Base-by-base conservation (phyloP, 2,797 vertebrate genomes). In the Enteromius anoplus region DNA sequence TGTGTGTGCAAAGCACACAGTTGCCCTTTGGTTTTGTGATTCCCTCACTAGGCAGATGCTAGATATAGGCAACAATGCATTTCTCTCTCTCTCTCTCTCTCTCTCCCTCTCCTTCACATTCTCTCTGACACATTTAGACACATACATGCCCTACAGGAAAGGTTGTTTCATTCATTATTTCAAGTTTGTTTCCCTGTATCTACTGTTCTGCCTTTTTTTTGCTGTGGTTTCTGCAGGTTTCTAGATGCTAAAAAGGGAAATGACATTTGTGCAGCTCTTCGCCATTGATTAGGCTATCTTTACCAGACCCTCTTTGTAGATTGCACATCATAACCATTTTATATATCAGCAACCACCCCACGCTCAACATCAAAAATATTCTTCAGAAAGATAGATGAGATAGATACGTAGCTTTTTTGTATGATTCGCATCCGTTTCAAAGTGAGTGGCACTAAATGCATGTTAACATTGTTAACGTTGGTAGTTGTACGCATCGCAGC, bases 261-360 rank as follows among this genome's bases (percentile, higher is more conserved):
- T 86, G 83, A 65, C 83, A 86, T 86, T 86, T 86, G 23, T 45
- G 8, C 69, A 75, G 79, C 70, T 75, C 64, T 79, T 64, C 4
- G 29, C 58, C n/a, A 71, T 75, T 70, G 68, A 84, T 80, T 70
- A 58, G 51, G 45, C 53, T 15, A 69, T 62, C 29, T 83, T 81
- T 79, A 68, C 72, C n/a, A 68, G 47, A 60, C 65, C 37, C 55
- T 65, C 45, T 78, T 34, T 83, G 53, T 62, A 34, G 60, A 86
- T 80, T 58, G 47, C 69, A 80, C 49, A 78, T 75, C 62, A 83
- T 53, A 53, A 40, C 37, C 55, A 15, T 51, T 51, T 47, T 73
- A 37, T 64, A 32, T 49, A 2, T 64, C 0, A 0, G 17, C 34
- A 62, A 37, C 6, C 19, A 60, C 17, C 12, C 23, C 53, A 77